Percentiles rank a stretch among this genome's conserved stretches.
These are phyloP conservation scores for Pecten maximus DNA, from an alignment of 2,888 invertebrate genomes.

Conservation along the genomic window DNA sequence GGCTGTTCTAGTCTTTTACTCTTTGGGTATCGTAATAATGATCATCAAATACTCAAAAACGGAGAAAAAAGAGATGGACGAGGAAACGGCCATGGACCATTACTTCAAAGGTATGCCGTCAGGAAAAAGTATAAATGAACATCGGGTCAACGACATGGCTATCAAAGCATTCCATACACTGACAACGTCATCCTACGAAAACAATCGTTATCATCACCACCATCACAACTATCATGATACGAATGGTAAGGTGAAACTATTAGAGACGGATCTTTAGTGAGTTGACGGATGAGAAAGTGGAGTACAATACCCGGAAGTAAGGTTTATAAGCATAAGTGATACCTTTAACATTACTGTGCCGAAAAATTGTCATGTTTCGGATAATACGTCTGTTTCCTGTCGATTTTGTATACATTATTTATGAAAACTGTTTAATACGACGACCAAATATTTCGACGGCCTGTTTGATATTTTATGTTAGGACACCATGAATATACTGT, in stretches of 20 bases:
- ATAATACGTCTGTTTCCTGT: not conserved
- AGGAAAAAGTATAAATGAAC: conserved; percentile 69
- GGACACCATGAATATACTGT: too few relatives aligned
- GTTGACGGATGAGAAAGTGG: not conserved
- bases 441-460: not conserved
- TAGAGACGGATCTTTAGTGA: conserved; percentile 52
- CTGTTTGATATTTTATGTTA: not conserved
- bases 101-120: conserved; percentile 76
- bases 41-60: conserved; percentile 75
- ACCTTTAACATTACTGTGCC: not conserved
- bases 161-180: conserved; percentile 77
- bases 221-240: not conserved
- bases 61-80: conserved; percentile 73
- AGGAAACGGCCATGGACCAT: conserved; percentile 73
- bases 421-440: not conserved
- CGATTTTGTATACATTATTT: not conserved
- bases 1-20: conserved; percentile 74
- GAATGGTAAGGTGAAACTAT: conserved; percentile 18
- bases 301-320: not conserved
- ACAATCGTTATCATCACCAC: conserved; percentile 44
- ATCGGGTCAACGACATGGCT: conserved; percentile 75
- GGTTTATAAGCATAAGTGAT: not conserved
- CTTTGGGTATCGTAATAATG: conserved; percentile 75
- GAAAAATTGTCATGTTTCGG: not conserved
- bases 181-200: conserved; percentile 62